Base-by-base conservation (phyloP, 2,797 vertebrate genomes). In the Clamator glandarius region DNA sequence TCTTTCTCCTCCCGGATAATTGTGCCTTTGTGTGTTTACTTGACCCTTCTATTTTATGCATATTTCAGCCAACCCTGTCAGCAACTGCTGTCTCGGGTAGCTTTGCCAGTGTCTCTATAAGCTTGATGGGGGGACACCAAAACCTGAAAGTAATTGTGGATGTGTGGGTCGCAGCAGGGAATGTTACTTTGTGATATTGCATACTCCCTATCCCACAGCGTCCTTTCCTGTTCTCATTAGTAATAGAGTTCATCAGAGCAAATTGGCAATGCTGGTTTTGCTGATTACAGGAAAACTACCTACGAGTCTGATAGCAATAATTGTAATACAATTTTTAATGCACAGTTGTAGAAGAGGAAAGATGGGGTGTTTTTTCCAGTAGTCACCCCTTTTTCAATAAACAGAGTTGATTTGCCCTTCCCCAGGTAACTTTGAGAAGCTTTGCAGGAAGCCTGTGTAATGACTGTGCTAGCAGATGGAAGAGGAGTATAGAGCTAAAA, bases 401-500 rank as follows among this genome's bases (percentile, higher is more conserved):
- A 20, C 35, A 59, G 44, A 89, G 44, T 74, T 62, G 7, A 9
- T 73, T 78, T 95, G 41, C 70, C 41, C 68, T 95, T 83, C 50
- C 52, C 50, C 31, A 80, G 29, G n/a, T 52, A 50, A 54, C 33
- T 44, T 74, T 80, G 50, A 89, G 69, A 70, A 85, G 41, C n/a
- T 80, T 68, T 48, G 13, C 66, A 44, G 51, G 44, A 91, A 55
- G 48, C 9, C 44, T 5, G 1, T 52, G 31, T 77, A 59, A 52
- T 31, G 35, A 31, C 25, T 64, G n/a, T 0, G 3, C 52, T 63
- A 67, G 64, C 44, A 86, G 69, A 91, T 85, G 54, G 54, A 69
- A 74, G 44, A 63, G 52, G 8, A 85, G 63, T 50, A 63, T 29
- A 12, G 28, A 61, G 31, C 48, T 67, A 14, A 80, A 48, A 9